Evolutionary conservation across 2,797 vertebrate genomes (phyloP).

Genomic region (Takifugu rubripes): DNA sequence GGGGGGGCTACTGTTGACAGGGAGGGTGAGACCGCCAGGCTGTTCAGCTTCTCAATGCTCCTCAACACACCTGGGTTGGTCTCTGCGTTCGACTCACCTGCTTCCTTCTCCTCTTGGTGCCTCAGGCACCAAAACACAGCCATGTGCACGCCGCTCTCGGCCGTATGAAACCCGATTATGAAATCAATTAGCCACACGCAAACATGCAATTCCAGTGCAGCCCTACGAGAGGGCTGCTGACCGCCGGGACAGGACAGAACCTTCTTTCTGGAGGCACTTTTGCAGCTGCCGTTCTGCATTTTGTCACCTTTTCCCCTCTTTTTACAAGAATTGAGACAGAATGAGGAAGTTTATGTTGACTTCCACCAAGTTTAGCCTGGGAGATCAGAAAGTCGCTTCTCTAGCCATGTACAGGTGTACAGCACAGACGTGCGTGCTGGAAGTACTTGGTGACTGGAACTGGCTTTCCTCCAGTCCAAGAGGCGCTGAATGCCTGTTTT

Average conservation of each 20-base stretch:
- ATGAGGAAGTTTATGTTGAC: slow-evolving; percentile 46
- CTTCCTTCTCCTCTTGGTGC: slow-evolving; percentile 22
- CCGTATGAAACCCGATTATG: slow-evolving; percentile 9
- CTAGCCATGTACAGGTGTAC: slow-evolving; percentile 35
- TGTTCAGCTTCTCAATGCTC: slow-evolving; percentile 20
- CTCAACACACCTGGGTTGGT: slow-evolving; percentile 13
- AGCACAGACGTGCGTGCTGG: slow-evolving; percentile 15
- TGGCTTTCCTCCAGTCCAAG: slow-evolving; percentile 72
- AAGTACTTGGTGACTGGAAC: slow-evolving; percentile 41
- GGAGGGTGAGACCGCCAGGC: slow-evolving; percentile 27
- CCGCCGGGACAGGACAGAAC: no score
- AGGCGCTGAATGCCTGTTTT: slow-evolving; percentile 63
- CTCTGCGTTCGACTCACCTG: slow-evolving; percentile 22
- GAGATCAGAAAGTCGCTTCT: slow-evolving; percentile 49
- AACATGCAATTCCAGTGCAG: no score
- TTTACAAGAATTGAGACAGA: slow-evolving; percentile 53
- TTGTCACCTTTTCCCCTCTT: slow-evolving; percentile 10
- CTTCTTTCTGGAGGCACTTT: slow-evolving; percentile 4
- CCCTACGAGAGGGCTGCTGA: no score
- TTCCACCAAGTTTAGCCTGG: slow-evolving; percentile 33
- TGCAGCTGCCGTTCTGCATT: slow-evolving; percentile 20
- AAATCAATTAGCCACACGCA: no score
- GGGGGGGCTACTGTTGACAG: slow-evolving; percentile 10
- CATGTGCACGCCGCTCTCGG: slow-evolving; percentile 25
- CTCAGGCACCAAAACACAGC: slow-evolving; percentile 20